Evolutionary conservation across 2,113 vertebrate species (phyloP), one percentile per base, ranked within the genome.

Genomic region (Jaculus jaculus): DNA sequence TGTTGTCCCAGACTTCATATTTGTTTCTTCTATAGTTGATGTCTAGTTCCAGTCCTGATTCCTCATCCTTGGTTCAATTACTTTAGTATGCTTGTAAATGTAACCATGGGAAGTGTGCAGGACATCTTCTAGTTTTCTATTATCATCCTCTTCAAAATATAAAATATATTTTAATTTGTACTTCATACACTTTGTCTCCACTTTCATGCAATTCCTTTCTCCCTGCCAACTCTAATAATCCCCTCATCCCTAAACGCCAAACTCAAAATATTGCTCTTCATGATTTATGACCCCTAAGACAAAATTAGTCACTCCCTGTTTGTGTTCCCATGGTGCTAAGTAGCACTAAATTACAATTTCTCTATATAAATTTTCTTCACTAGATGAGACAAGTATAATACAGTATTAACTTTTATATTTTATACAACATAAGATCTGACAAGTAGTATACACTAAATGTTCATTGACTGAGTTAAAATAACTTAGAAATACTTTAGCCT

Each of bases 201-300:
- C n/a, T 84, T 77, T 87, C 82, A 93, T 13, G 8, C 47, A 78
- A 94, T 87, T 92, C 13, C 4, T 77, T 84, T 95, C 5, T 79
- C 83, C 32, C 32, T 91, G 87, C 80, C 80, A 96, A 42, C 24
- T 91, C 77, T 68, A 58, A 96, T 95, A 91, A 26, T 39, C 39
- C 79, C 83, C 47, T 93, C 34, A 71, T 95, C 78, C 90, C 90
- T 68, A 74, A 95, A 96, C 77, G 89, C 58, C 65, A 89, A 82
- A 84, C 42, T 91, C 69, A 94, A 96, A 96, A 97, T 95, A 92
- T 82, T 61, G 9, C 87, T n/a, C 58, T 95, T 94, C 95, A 65
- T 90, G 93, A 95, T 66, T 68, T 47, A 39, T 91, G 92, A 87
- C 89, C 78, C 78, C 84, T 92, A 81, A 96, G 74, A 84, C 39